phyloP scores from a whole-genome alignment of 1,140 invertebrate species.

The Vanessa atalanta region DNA sequence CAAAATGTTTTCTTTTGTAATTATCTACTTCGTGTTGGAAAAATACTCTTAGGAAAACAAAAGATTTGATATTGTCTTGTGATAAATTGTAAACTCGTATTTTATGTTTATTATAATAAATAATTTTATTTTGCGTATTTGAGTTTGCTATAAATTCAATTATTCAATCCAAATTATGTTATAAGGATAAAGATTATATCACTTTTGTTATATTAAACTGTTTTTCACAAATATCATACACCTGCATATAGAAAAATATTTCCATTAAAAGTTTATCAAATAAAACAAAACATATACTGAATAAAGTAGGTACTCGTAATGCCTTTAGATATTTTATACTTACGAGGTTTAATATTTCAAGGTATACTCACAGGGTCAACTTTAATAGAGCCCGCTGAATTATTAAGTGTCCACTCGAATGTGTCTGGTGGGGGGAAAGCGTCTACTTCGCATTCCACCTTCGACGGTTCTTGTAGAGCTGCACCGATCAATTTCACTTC shows the following conservation, averaged over 20 bases:
- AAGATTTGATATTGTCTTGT: slow-evolving; percentile 33
- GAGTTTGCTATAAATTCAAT: too few relatives aligned
- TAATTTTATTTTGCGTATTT: background rate
- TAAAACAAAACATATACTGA: too few relatives aligned
- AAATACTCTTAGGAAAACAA: slow-evolving; percentile 31
- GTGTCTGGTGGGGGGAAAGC: slow-evolving; percentile 90
- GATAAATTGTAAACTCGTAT: background rate
- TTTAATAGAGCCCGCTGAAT: slow-evolving; percentile 90
- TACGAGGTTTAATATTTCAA: slow-evolving; percentile 4
- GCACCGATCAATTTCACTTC: slow-evolving; percentile 92
- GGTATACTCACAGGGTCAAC: slow-evolving; percentile 78
- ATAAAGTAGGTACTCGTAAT: background rate
- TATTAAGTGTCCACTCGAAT: slow-evolving; percentile 95
- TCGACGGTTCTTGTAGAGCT: slow-evolving; percentile 89
- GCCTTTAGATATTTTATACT: background rate
- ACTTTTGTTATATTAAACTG: too few relatives aligned
- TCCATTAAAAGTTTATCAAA: too few relatives aligned
- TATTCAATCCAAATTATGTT: too few relatives aligned
- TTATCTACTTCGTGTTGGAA: slow-evolving; percentile 28
- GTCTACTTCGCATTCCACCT: slow-evolving; percentile 91
- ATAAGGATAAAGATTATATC: too few relatives aligned
- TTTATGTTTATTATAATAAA: background rate
- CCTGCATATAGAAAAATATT: too few relatives aligned
- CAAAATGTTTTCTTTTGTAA: slow-evolving; percentile 43
- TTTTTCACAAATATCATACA: too few relatives aligned